Percentiles rank a stretch among this genome's conserved stretches.
Conservation (phyloP, 2,113 vertebrate species). For the Ceratotherium simum region DNA sequence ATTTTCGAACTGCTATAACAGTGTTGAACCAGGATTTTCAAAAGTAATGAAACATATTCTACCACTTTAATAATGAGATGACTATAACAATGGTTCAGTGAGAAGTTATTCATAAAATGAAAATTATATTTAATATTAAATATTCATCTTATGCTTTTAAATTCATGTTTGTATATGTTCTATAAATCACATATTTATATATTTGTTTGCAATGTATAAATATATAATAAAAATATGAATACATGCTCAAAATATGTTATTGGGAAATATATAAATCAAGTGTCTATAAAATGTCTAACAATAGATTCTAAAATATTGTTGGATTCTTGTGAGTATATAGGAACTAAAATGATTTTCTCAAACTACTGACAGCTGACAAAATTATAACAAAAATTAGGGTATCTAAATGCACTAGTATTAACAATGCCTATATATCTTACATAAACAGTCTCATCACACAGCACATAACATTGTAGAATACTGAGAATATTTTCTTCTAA, state of each 20-base stretch:
- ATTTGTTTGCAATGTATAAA: neutral
- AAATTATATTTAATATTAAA: conserved; percentile 42
- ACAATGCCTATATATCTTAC: neutral
- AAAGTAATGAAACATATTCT: neutral
- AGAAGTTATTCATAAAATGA: conserved; percentile 17
- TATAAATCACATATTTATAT: neutral
- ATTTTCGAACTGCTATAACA: neutral
- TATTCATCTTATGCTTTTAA: neutral
- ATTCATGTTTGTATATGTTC: neutral
- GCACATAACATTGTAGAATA: neutral
- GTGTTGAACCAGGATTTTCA: neutral
- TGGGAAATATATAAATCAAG: neutral
- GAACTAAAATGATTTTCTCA: conserved; percentile 8
- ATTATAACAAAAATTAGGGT: neutral
- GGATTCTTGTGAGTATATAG: neutral
- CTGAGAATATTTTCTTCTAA: neutral
- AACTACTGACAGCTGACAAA: neutral
- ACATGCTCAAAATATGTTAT: neutral
- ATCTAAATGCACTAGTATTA: neutral
- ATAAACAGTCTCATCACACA: neutral
- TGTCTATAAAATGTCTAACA: neutral
- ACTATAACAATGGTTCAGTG: neutral
- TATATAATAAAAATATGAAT: neutral
- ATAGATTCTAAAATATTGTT: neutral
- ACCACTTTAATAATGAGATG: neutral